phyloP scores from a whole-genome alignment of 1,140 invertebrate species.

The Halesus radiatus region DNA sequence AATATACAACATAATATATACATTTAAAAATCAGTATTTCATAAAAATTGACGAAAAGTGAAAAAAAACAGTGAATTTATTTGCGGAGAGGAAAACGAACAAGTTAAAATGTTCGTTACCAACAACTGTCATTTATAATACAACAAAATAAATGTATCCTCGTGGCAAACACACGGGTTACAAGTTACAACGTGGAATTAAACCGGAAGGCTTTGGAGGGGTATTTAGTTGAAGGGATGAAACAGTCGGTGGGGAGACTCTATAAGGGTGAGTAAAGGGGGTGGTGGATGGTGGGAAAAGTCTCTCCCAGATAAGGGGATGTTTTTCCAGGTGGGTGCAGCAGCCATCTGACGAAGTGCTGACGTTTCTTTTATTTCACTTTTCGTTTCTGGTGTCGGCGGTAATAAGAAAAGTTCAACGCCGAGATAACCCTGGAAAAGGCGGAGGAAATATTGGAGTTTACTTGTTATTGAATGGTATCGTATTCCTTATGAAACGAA shows the following conservation, averaged over 20 bases:
- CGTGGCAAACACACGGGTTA: slow-evolving; percentile 13
- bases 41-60: too few relatives aligned
- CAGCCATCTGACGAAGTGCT: slow-evolving; percentile 26
- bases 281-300: background rate
- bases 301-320: slow-evolving; percentile 5
- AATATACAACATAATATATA: too few relatives aligned
- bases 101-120: background rate
- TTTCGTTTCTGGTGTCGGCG: slow-evolving; percentile 28
- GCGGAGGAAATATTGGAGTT: slow-evolving; percentile 14
- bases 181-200: slow-evolving; percentile 24
- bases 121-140: slow-evolving; percentile 10
- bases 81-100: too few relatives aligned
- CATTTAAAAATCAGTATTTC: too few relatives aligned
- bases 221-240: slow-evolving; percentile 24
- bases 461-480: background rate
- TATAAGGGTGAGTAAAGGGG: background rate
- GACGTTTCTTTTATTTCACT: slow-evolving; percentile 36
- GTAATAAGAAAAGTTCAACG: slow-evolving; percentile 26
- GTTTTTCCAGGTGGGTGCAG: slow-evolving; percentile 36
- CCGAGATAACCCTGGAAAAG: background rate
- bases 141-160: slow-evolving; percentile 9
- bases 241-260: background rate
- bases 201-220: slow-evolving; percentile 32
- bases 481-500: too few relatives aligned
- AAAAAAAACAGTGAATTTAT: too few relatives aligned